Base-by-base conservation (phyloP, 64 coral and sea anemone genomes). In the Porites lutea region DNA sequence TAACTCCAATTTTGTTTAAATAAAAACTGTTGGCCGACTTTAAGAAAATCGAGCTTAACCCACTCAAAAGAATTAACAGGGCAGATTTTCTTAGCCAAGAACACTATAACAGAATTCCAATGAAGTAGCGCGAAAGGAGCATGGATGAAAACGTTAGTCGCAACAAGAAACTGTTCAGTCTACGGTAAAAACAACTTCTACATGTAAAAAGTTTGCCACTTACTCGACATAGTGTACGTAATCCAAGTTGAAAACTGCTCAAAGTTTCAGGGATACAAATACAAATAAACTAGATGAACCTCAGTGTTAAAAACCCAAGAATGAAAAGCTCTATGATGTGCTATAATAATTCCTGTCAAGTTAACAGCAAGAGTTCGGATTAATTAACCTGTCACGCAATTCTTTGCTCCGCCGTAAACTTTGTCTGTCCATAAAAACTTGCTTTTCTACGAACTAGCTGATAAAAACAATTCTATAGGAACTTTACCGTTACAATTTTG, bases 371-470 rank as follows among this genome's bases (percentile, higher is more conserved):
- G 81, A 51, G 19, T 20, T 69, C 81, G 46, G 45, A 65, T 50
- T 82, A 44, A 82, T 84, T 66, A 51, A 4, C 19, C 3, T 51
- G 81, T 84, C 81, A 84, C 81, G 81, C 81, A 84, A 68, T 46
- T 19, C 18, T 6, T 18, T 12, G 46, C 63, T 19, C 16, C 6
- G 2, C 5, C 8, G 60, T 46, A 15, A 37, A 61, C 3, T 44
- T 5, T 80, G 62, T 68, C 81, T 84, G 63, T 69, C 46, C 11
- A 46, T 6, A 52, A 64, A 52, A 52, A 46, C 81, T 48, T 13
- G 11, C 27, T 84, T 6, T 8, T 22, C 52, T 68, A n/a, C 69
- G 62, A 69, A 63, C 69, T 64, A 52, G 19, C 63, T 48, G 15
- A 46, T 68, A 69, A 68, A 69, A 9, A 57, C 13, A 47, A 21